phyloP scores from a whole-genome alignment of 2,113 vertebrate species.

The Ciconia boyciana region DNA sequence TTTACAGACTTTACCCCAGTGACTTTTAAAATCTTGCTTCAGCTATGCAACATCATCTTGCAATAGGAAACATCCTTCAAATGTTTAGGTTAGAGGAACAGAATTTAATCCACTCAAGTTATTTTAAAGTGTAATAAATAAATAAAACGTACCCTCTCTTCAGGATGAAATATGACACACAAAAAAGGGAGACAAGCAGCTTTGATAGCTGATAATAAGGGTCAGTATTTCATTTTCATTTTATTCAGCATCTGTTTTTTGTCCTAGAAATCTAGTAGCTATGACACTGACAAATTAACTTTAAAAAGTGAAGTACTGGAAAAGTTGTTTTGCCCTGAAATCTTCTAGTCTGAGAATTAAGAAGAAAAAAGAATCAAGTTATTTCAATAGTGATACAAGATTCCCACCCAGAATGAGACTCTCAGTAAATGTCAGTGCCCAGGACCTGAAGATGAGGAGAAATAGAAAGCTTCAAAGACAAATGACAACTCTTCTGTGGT shows the following conservation, averaged over 20 bases:
- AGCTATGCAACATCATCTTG: constrained; percentile 36
- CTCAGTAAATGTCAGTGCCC: background rate
- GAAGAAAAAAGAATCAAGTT: background rate
- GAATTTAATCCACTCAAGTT: constrained; percentile 19
- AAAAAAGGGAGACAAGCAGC: constrained; percentile 23
- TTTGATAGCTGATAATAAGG: constrained; percentile 44
- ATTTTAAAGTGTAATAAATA: constrained; percentile 38
- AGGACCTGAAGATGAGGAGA: background rate
- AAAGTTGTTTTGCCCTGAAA: background rate
- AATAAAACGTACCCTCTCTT: constrained; percentile 25
- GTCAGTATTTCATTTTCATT: constrained; percentile 26
- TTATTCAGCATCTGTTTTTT: constrained; percentile 6
- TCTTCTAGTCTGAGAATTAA: background rate
- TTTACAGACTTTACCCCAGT: constrained; percentile 40
- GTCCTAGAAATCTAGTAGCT: constrained; percentile 1
- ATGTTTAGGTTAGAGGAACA: constrained; percentile 34
- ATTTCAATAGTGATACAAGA: background rate
- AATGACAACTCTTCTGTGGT: background rate
- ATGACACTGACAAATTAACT: background rate
- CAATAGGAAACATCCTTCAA: constrained; percentile 46
- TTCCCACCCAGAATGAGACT: background rate
- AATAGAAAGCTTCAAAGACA: background rate
- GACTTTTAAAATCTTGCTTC: constrained; percentile 17
- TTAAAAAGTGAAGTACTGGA: background rate
- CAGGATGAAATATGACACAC: background rate